Evolutionary conservation across 2,113 vertebrate genomes (phyloP).

Genomic region (Suricata suricatta): DNA sequence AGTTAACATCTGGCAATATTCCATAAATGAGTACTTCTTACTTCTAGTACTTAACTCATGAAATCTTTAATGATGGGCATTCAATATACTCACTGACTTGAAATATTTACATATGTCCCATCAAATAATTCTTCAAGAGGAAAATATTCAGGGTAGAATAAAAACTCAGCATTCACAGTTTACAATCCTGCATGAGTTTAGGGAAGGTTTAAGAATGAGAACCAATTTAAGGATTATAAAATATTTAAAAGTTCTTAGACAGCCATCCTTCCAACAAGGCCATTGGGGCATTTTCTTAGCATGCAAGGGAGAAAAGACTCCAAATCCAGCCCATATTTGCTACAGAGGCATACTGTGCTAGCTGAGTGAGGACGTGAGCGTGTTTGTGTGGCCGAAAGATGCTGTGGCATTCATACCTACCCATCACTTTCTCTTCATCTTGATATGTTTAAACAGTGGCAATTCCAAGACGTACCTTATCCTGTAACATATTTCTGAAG

Average conservation of each 20-base stretch:
- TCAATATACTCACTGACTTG: not conserved
- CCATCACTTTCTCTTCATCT: not conserved
- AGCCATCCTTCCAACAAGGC: not conserved
- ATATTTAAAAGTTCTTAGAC: not conserved
- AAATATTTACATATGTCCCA: not conserved
- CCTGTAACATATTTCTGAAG: not conserved
- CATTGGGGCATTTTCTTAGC: not conserved
- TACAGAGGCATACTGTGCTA: not conserved
- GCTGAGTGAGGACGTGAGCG: rapidly evolving
- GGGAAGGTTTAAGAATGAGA: not conserved
- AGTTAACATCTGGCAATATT: not conserved
- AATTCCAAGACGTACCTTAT: not conserved
- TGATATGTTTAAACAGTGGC: not conserved
- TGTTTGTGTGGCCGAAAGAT: not conserved
- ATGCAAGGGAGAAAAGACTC: not conserved
- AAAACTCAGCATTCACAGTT: not conserved
- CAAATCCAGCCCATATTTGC: not conserved
- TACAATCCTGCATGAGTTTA: not conserved
- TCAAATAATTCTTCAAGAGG: not conserved
- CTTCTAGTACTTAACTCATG: not conserved
- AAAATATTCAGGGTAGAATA: not conserved
- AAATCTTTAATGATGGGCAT: not conserved
- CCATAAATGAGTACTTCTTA: not conserved
- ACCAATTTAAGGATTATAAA: not conserved
- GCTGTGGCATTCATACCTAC: not conserved